Percentiles rank a stretch among this genome's conserved stretches.
Conservation (phyloP, 2,888 invertebrate species). For the Atherix ibis region DNA sequence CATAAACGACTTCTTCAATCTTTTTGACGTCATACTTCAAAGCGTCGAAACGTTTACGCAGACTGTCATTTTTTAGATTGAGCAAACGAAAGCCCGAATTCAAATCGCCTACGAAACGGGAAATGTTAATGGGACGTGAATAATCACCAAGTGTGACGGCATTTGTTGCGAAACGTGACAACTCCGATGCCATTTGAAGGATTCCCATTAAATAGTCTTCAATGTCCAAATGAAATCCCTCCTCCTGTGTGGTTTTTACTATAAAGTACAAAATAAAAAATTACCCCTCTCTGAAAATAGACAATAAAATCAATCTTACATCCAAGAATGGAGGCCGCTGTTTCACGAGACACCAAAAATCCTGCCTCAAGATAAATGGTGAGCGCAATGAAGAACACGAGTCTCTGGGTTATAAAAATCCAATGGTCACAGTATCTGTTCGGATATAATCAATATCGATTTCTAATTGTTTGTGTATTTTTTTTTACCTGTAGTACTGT, state of each 20-base stretch:
- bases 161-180: conserved; percentile 71
- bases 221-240: conserved; percentile 78
- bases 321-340: conserved; percentile 61
- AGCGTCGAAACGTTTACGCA: conserved; percentile 74
- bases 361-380: conserved; percentile 69
- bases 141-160: conserved; percentile 75
- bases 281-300: too few relatives aligned
- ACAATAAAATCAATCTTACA: conserved; percentile 38
- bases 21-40: conserved; percentile 88
- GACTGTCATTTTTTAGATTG: conserved; percentile 77
- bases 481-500: conserved; percentile 58
- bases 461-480: background rate
- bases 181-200: conserved; percentile 64
- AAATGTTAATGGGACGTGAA: conserved; percentile 62
- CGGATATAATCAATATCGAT: conserved; percentile 1
- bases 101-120: conserved; percentile 70
- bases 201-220: conserved; percentile 83
- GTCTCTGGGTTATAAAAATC: conserved; percentile 64
- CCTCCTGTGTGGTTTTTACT: conserved; percentile 49
- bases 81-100: conserved; percentile 80
- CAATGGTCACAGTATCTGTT: conserved; percentile 70
- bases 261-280: conserved; percentile 19
- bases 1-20: conserved; percentile 83
- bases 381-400: conserved; percentile 62
- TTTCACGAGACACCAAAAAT: conserved; percentile 53